phyloP scores from a whole-genome alignment of 2,797 vertebrate genomes.

The Alcedo atthis region DNA sequence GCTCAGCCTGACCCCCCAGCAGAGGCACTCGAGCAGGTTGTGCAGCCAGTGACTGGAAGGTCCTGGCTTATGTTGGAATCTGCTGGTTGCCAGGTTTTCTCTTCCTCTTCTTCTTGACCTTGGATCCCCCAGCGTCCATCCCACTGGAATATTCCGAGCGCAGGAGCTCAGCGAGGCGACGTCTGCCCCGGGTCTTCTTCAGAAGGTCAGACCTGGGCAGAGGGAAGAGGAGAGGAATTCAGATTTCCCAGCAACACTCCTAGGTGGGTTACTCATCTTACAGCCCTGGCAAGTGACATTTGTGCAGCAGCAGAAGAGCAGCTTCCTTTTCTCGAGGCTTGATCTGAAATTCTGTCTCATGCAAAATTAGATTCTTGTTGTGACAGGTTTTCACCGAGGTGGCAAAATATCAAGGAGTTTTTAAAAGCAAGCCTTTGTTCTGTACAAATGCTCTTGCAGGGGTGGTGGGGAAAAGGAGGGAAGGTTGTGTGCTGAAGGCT shows the following conservation, averaged over 20 bases:
- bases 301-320: constrained; percentile 20
- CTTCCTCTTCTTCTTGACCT: constrained; percentile 74
- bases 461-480: constrained; percentile 40
- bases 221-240: constrained; percentile 38
- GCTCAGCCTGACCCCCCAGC: not conserved
- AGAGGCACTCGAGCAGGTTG: not conserved
- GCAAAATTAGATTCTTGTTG: constrained; percentile 67
- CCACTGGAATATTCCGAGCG: constrained; percentile 88
- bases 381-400: constrained; percentile 77
- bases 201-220: constrained; percentile 72
- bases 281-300: constrained; percentile 26
- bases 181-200: constrained; percentile 63
- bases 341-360: constrained; percentile 73
- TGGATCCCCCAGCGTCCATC: constrained; percentile 63
- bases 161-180: constrained; percentile 73
- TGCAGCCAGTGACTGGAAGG: not conserved
- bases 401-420: constrained; percentile 76
- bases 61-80: constrained; percentile 1
- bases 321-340: constrained; percentile 56
- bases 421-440: constrained; percentile 80
- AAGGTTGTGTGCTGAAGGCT: constrained; percentile 45
- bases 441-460: constrained; percentile 73
- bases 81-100: constrained; percentile 7
- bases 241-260: not conserved
- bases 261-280: constrained; percentile 30